Conservation (phyloP, 2,888 invertebrate species). For the Leucophenga montana region DNA sequence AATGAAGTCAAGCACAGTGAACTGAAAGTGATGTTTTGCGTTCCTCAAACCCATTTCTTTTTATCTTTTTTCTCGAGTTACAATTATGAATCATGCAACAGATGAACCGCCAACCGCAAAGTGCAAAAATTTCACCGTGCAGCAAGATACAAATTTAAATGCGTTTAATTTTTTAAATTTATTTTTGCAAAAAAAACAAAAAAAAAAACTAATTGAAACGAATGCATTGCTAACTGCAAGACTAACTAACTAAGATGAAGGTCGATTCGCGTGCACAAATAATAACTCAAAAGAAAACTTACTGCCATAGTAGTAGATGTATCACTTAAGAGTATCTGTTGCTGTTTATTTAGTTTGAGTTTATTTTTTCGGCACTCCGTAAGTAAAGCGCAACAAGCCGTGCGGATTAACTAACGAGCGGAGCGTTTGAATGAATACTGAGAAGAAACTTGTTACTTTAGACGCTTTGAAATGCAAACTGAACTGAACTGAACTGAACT, state of each 20-base stretch:
- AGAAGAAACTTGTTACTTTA: conserved; percentile 63
- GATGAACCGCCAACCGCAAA: no score
- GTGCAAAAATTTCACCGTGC: no score
- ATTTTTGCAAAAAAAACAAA: no score
- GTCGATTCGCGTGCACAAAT: no score
- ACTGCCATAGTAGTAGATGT: no score
- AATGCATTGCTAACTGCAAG: no score
- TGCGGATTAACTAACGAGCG: background rate
- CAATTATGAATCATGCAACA: no score
- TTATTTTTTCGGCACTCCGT: conserved; percentile 40
- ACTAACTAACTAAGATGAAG: no score
- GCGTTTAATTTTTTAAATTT: no score
- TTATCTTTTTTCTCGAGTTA: conserved; percentile 31
- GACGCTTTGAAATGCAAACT: conserved; percentile 65
- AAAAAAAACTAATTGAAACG: no score
- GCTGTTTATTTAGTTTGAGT: conserved; percentile 39
- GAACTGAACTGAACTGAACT: conserved; percentile 49
- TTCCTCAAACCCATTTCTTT: conserved; percentile 9
- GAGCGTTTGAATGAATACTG: conserved; percentile 46
- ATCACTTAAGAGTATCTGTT: background rate
- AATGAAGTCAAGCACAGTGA: background rate
- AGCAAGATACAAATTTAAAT: no score
- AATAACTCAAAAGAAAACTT: no score
- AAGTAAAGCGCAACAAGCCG: background rate
- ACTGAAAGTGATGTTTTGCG: conserved; percentile 20